These are phyloP conservation scores for Parus major DNA, from an alignment of 2,113 vertebrate genomes.

Conservation along the genomic window DNA sequence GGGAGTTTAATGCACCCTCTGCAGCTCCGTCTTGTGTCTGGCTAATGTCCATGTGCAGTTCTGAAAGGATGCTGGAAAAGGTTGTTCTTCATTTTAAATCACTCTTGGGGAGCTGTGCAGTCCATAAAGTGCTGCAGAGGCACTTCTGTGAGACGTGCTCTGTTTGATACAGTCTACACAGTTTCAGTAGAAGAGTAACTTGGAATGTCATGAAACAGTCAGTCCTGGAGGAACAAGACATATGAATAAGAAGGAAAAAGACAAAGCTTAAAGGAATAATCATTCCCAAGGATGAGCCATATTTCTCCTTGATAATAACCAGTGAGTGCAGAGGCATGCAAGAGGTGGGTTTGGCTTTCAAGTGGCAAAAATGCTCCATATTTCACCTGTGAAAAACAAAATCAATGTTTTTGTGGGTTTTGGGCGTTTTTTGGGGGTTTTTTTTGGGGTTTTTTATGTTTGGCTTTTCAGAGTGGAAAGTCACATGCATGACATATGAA, in stretches of 20 bases:
- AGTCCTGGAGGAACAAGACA: not conserved
- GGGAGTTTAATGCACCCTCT: conserved; percentile 57
- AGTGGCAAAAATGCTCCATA: not conserved
- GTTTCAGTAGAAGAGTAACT: conserved; percentile 24
- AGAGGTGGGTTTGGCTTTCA: not conserved
- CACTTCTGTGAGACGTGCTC: conserved; percentile 1
- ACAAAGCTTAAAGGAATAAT: not conserved
- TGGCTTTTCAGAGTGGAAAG: not conserved
- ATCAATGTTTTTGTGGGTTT: not conserved
- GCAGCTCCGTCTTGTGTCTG: conserved; percentile 63
- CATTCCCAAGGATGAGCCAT: not conserved
- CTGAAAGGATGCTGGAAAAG: conserved; percentile 61
- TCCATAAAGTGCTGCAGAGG: not conserved
- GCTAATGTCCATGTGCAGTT: conserved; percentile 59
- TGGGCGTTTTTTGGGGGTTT: not conserved
- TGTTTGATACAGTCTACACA: not conserved
- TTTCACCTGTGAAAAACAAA: not conserved
- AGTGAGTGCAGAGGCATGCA: not conserved
- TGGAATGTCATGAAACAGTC: not conserved
- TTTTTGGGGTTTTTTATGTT: not conserved
- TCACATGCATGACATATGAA: not conserved
- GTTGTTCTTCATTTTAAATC: conserved; percentile 72
- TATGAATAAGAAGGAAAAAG: not conserved
- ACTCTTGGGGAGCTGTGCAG: conserved; percentile 37
- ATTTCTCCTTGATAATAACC: not conserved